Evolutionary conservation across 2,888 invertebrate species (phyloP).

Genomic region (Resseliella maxima): DNA sequence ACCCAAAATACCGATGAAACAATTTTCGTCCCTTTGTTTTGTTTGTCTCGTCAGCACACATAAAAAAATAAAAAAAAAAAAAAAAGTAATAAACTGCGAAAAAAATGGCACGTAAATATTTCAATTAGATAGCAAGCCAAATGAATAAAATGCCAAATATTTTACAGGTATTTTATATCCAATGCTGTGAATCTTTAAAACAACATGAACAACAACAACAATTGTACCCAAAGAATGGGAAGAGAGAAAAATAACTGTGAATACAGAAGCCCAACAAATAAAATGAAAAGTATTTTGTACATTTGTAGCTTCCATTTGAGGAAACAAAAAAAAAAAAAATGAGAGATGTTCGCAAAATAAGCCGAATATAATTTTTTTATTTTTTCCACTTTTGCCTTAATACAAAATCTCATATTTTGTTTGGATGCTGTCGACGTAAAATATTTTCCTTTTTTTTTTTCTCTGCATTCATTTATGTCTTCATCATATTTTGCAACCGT

Average conservation of each 20-base stretch:
- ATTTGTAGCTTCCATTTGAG: neutral
- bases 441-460: neutral
- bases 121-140: slow-evolving; percentile 19
- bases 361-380: neutral
- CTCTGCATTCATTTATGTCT: neutral
- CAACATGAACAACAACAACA: too few species aligned
- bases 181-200: neutral
- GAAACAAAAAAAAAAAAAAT: too few species aligned
- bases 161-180: slow-evolving; percentile 17
- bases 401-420: neutral
- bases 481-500: slow-evolving; percentile 18
- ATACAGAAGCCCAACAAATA: neutral
- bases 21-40: neutral
- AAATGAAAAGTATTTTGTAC: neutral
- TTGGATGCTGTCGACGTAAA: neutral
- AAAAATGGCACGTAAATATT: neutral
- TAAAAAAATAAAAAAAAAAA: neutral
- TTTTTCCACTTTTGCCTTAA: too few species aligned
- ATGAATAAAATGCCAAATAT: slow-evolving; percentile 30
- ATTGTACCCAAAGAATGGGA: neutral
- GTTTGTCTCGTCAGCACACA: neutral
- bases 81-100: neutral
- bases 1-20: neutral
- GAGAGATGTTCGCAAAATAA: neutral
- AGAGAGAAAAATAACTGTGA: neutral